Evolutionary conservation across 2,888 invertebrate genomes (phyloP), one percentile per base, ranked within the genome.

Genomic region (Drosophila eohydei): DNA sequence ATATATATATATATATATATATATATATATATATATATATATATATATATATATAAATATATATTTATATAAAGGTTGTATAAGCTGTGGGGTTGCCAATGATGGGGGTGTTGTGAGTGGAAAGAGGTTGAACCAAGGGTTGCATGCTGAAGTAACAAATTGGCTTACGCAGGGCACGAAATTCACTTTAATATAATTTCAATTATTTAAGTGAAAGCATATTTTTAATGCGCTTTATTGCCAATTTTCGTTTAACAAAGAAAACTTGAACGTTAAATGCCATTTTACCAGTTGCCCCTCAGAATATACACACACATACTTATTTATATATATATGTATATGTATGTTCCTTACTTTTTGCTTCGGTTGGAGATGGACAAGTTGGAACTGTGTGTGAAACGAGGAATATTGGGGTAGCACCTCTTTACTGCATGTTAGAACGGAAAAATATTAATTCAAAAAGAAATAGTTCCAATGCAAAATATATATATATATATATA

Each of bases 161-260:
- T 70, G 70, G 63, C 71, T 80, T 63, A 72, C 59, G 56, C 62
- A 50, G 55, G 44, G 57, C 50, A 55, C 46, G 71, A 71, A 60
- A 71, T 81, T 76, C 73, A 34, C 83, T 86, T 83, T 83, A 83
- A 83, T 72, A 83, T 71, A 87, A 76, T 87, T 79, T 84, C 85
- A 88, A 89, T 87, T 74, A 81, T 79, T 81, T 84, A 76, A 76
- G 58, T 74, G 67, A 71, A 79, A 81, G 88, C 81, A 89, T 84
- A 89, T 89, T 84, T 83, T 87, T 66, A 84, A 83, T 81, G 75
- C 71, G 70, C 84, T 83, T 89, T 84, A 84, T 87, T 83, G 88
- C 71, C 84, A 81, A 81, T 81, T 83, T 84, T 78, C 72, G 63
- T 61, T 60, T 65, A 64, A 74, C 80, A 77, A 79, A 79, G 80